Conservation (phyloP, 2,888 invertebrate genomes). For the Electrophaes corylata region DNA sequence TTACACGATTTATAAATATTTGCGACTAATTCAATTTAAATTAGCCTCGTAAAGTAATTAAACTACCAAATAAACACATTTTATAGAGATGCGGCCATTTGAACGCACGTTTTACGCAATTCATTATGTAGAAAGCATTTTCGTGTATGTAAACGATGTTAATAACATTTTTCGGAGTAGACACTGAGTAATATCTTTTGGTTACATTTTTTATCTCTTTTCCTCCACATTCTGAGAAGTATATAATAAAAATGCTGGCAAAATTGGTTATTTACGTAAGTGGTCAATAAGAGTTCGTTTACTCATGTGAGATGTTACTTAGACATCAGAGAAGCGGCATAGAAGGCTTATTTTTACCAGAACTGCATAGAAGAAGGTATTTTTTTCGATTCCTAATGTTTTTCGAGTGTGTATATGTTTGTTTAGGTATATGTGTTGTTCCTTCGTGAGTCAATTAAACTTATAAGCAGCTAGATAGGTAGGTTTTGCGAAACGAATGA, state of each 20-base stretch:
- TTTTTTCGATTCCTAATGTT: too few species aligned
- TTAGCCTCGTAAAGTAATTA: conserved; percentile 9
- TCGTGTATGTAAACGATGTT: conserved; percentile 19
- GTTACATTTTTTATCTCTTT: conserved; percentile 13
- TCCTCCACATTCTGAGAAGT: background rate
- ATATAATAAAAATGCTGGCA: background rate
- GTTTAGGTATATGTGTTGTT: too few species aligned
- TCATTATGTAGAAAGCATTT: conserved; percentile 32
- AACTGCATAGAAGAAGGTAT: too few species aligned
- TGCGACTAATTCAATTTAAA: conserved; percentile 12
- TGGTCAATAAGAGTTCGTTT: conserved; percentile 3
- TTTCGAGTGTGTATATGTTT: too few species aligned
- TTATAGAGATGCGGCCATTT: conserved; percentile 5
- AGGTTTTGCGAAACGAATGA: too few species aligned
- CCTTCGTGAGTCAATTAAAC: too few species aligned
- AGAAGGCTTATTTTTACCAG: too few species aligned
- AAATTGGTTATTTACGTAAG: conserved; percentile 12
- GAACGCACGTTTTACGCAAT: conserved; percentile 17
- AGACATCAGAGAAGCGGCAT: too few species aligned
- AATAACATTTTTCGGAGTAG: conserved; percentile 12
- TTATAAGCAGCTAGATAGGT: too few species aligned
- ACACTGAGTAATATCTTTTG: conserved; percentile 23
- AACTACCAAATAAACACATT: conserved; percentile 17
- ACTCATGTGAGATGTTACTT: background rate
- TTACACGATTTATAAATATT: conserved; percentile 8